Evolutionary conservation across 2,888 invertebrate genomes (phyloP), one percentile per base, ranked within the genome.

Genomic region (Nomada flava): DNA sequence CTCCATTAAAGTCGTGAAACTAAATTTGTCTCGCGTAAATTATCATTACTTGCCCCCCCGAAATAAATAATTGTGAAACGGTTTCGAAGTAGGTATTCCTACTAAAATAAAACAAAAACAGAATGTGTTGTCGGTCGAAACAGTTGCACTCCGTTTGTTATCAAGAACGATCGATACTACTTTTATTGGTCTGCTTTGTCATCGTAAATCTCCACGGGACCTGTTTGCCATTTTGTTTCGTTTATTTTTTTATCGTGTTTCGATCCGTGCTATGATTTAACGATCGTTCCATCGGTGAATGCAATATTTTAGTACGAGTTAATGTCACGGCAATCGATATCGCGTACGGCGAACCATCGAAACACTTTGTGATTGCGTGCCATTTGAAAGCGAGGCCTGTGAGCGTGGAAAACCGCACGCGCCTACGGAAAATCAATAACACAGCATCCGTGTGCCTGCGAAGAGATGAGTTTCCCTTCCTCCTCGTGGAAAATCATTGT

Each of bases 341-440:
- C 29, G 50, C 57, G 60, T 42, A 64, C 42, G 55, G 53, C 20
- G 67, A 71, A 36, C 63, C 55, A 69, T 74, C 55, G 68, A 29
- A 71, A 78, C 71, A 69, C 75, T 83, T 79, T 75, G 71, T 70
- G 69, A 83, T 84, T 71, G 75, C 78, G 75, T 76, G 79, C 68
- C 60, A 74, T 87, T 85, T 82, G 86, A 80, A 87, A 87, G 76
- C 57, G 73, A 85, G 63, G 11, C 68, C 74, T 74, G 74, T 64
- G 82, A 81, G 80, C 59, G 81, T 82, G 84, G 86, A 89, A 86
- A 89, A 86, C 86, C 87, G 84, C 89, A 88, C 88, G 86, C 88
- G 87, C 89, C 89, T 89, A 84, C 89, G 63, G 84, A 87, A 88
- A 88, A 89, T 88, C 88, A 88, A 88, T 88, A 88, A 76, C 75